Evolutionary conservation across 2,888 invertebrate species (phyloP).

Genomic region (Ormyrus thymus): DNA sequence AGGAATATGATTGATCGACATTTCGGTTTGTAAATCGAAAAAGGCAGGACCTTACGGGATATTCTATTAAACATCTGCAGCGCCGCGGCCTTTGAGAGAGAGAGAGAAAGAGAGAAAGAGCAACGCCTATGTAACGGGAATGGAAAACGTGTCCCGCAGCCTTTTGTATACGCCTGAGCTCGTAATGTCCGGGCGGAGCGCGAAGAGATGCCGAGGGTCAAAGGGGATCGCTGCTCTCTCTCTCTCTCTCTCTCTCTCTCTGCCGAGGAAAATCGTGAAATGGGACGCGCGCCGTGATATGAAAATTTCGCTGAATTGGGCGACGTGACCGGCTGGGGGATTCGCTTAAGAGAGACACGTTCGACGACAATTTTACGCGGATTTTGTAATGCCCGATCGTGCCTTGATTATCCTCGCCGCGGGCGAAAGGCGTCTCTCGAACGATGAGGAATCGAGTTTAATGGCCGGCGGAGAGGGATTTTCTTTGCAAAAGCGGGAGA

Average conservation of each 20-base stretch:
- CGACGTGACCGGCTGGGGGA: slow-evolving; percentile 1
- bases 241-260: too few species aligned
- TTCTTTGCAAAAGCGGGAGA: too few species aligned
- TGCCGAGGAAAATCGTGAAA: slow-evolving; percentile 30
- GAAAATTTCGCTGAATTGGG: slow-evolving; percentile 39
- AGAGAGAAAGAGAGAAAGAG: slow-evolving; percentile 6
- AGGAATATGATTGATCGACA: slow-evolving; percentile 51
- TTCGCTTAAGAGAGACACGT: slow-evolving; percentile 5
- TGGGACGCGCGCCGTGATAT: slow-evolving; percentile 5
- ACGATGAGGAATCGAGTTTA: neutral
- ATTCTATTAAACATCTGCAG: slow-evolving; percentile 45
- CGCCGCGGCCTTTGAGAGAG: neutral
- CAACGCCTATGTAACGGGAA: slow-evolving; percentile 55
- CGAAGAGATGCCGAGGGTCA: slow-evolving; percentile 31
- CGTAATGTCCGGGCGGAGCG: slow-evolving; percentile 21
- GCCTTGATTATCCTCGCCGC: slow-evolving; percentile 3
- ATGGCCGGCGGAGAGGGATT: neutral
- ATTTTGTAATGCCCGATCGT: slow-evolving; percentile 1
- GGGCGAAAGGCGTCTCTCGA: neutral
- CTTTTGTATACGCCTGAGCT: slow-evolving; percentile 9
- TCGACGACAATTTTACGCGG: slow-evolving; percentile 18
- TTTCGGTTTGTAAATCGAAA: slow-evolving; percentile 46
- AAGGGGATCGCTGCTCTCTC: slow-evolving; percentile 21
- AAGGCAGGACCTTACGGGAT: slow-evolving; percentile 45
- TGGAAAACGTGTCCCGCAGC: slow-evolving; percentile 51